Percentiles rank a stretch among this genome's conserved stretches.
phyloP scores from a whole-genome alignment of 2,888 invertebrate genomes.

The Euplexia lucipara region DNA sequence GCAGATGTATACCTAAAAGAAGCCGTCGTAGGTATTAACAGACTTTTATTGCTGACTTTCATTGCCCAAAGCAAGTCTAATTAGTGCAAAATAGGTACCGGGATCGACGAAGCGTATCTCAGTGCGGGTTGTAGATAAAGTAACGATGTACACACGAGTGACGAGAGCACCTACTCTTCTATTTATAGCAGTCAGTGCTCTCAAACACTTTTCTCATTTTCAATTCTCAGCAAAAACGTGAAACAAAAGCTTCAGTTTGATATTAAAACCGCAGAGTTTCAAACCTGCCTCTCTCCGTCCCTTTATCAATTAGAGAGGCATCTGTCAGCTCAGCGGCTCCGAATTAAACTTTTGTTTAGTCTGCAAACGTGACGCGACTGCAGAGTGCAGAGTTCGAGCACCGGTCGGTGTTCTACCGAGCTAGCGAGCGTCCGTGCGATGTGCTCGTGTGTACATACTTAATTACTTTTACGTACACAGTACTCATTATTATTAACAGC shows the following conservation, averaged over 20 bases:
- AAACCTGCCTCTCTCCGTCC: slow-evolving; percentile 1
- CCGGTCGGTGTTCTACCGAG: not conserved
- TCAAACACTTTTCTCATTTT: slow-evolving; percentile 14
- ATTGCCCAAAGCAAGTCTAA: not conserved
- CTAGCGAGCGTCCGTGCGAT: not conserved
- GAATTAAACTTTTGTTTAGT: slow-evolving; percentile 35
- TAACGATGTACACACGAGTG: not conserved
- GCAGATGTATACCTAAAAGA: no score
- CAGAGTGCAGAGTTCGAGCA: slow-evolving; percentile 9
- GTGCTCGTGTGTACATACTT: not conserved
- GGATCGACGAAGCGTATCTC: not conserved
- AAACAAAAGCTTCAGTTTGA: slow-evolving; percentile 16
- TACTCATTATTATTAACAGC: not conserved
- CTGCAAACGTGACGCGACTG: slow-evolving; percentile 25
- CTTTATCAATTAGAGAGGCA: slow-evolving; percentile 26
- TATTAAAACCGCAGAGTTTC: slow-evolving; percentile 30
- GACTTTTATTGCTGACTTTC: no score
- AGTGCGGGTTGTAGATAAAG: not conserved
- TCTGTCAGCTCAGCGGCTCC: slow-evolving; percentile 11
- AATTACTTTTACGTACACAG: not conserved
- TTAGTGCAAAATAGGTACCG: not conserved
- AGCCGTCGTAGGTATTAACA: no score
- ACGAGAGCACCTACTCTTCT: no score
- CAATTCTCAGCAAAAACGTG: slow-evolving; percentile 13
- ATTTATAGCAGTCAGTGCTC: not conserved